Evolutionary conservation across 2,888 invertebrate genomes (phyloP).

Genomic region (Cephalotes varians): DNA sequence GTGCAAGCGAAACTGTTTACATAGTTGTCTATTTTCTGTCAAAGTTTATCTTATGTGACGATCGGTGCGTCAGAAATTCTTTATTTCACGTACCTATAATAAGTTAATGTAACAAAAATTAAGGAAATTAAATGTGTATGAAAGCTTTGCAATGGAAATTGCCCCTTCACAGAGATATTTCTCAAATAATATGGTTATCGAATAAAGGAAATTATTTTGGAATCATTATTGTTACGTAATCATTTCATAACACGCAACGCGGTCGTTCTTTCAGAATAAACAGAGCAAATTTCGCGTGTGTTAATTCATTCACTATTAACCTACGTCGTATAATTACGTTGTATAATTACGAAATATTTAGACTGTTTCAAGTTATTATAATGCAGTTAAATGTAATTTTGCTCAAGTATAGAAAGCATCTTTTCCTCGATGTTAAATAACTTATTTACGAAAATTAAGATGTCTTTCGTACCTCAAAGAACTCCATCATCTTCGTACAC

Average conservation of each 20-base stretch:
- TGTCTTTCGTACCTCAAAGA: background rate
- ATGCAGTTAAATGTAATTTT: background rate
- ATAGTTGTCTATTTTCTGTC: background rate
- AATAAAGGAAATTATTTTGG: background rate
- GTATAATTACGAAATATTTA: background rate
- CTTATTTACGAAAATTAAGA: background rate
- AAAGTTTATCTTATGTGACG: background rate
- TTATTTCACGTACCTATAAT: background rate
- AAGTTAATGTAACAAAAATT: background rate
- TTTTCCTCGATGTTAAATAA: background rate
- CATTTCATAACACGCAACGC: background rate
- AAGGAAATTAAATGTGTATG: background rate
- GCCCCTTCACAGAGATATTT: background rate
- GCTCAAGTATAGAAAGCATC: background rate
- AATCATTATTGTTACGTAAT: background rate
- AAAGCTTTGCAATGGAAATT: background rate
- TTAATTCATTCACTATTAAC: background rate
- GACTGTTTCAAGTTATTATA: background rate
- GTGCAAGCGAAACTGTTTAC: background rate
- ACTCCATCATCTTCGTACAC: background rate
- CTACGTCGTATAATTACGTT: background rate
- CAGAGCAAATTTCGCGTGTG: background rate
- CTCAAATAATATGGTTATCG: background rate
- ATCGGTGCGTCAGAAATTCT: background rate
- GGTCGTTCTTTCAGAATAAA: background rate